A percentile compares a stretch with the other conserved stretches of the same genome.
Evolutionary conservation across 2,113 vertebrate species (phyloP).

Genomic region (Gnathonemus echidnorhynchus): DNA sequence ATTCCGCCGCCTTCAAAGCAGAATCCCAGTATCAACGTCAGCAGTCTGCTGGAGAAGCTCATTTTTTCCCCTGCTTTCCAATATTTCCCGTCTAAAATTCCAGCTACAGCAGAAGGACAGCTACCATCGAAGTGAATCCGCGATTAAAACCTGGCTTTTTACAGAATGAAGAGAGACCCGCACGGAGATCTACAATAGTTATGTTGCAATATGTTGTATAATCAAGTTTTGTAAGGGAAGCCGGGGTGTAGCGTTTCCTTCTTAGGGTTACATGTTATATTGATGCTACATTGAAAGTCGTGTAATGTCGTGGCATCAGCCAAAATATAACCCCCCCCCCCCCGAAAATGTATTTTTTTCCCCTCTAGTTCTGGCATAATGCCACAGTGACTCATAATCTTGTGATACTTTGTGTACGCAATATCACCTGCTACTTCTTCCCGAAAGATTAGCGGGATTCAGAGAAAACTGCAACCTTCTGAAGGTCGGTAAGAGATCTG

Average conservation of each 20-base stretch:
- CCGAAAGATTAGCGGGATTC: slow-evolving; percentile 2
- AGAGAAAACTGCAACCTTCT: not conserved
- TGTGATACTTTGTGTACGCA: slow-evolving; percentile 4
- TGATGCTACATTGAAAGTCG: not conserved
- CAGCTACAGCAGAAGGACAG: not conserved
- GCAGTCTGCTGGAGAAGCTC: slow-evolving; percentile 8
- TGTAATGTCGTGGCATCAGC: not conserved
- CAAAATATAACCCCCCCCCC: not conserved
- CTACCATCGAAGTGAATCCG: not conserved
- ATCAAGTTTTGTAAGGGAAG: not conserved
- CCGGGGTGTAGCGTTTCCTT: not conserved
- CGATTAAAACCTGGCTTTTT: not conserved
- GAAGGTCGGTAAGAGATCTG: not conserved
- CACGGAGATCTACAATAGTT: not conserved
- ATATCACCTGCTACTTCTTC: not conserved
- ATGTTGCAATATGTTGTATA: not conserved
- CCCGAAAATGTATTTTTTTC: not conserved
- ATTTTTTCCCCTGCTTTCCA: not conserved
- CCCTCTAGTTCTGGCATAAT: not conserved
- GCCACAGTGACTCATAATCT: slow-evolving; percentile 7
- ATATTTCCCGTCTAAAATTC: not conserved
- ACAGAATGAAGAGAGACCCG: not conserved
- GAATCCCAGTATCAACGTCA: slow-evolving; percentile 15
- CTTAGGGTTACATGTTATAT: not conserved
- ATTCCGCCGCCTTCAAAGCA: slow-evolving; percentile 17